Evolutionary conservation across 2,888 invertebrate species (phyloP).

Genomic region (Cremastobaeus sp.): DNA sequence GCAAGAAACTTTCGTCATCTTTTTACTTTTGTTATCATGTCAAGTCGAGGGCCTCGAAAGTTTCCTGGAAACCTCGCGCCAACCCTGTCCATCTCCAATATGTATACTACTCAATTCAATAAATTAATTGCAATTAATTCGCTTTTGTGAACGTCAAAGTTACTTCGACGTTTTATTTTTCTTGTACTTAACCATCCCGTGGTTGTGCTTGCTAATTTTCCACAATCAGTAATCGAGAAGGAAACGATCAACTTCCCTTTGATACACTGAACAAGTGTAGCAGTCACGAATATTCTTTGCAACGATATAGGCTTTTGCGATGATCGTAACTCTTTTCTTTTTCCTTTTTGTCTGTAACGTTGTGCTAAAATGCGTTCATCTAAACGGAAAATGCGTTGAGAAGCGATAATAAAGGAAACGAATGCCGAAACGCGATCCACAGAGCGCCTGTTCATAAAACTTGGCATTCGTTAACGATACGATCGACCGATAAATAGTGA

Average conservation of each 20-base stretch:
- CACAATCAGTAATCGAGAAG: no score
- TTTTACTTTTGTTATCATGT: not conserved
- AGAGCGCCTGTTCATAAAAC: constrained; percentile 52
- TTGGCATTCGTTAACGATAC: constrained; percentile 54
- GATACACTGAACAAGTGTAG: constrained; percentile 1
- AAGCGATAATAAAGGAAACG: constrained; percentile 23
- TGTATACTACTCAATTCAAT: constrained; percentile 51
- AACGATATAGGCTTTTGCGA: constrained; percentile 8
- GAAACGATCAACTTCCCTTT: not conserved
- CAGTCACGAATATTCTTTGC: not conserved
- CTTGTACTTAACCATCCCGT: constrained; percentile 44
- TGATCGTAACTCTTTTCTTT: not conserved
- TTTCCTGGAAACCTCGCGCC: constrained; percentile 20
- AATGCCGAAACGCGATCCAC: constrained; percentile 47
- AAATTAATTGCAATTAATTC: constrained; percentile 31
- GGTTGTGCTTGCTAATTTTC: constrained; percentile 6
- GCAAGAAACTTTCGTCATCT: constrained; percentile 1
- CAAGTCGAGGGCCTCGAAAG: constrained; percentile 9
- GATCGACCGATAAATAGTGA: constrained; percentile 58
- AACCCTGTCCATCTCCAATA: constrained; percentile 47
- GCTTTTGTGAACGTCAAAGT: constrained; percentile 30
- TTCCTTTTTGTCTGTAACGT: constrained; percentile 4
- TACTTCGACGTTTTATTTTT: constrained; percentile 21
- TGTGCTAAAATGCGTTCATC: constrained; percentile 25
- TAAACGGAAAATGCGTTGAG: constrained; percentile 27